phyloP scores from a whole-genome alignment of 2,888 invertebrate genomes.

The Pristionchus entomophagus region DNA sequence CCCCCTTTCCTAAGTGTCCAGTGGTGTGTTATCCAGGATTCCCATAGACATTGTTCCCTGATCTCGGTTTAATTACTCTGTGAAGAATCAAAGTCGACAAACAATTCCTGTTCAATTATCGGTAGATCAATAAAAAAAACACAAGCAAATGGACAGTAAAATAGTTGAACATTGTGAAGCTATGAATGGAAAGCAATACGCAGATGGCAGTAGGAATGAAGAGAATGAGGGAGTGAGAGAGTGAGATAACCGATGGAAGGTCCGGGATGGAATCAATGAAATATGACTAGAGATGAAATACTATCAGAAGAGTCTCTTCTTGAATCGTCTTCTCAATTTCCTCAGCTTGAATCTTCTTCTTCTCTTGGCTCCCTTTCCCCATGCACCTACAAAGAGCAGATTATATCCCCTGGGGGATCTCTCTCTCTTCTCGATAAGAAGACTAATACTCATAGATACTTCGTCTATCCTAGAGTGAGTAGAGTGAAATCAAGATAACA shows the following conservation, averaged over 20 bases:
- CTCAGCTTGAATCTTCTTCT: conserved; percentile 69
- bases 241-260: conserved; percentile 24
- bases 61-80: background rate
- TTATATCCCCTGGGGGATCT: background rate
- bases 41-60: background rate
- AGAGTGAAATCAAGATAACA: conserved; percentile 4
- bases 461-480: background rate
- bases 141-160: background rate
- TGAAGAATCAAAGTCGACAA: background rate
- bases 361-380: conserved; percentile 70
- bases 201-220: conserved; percentile 17
- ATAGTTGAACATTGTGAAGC: background rate
- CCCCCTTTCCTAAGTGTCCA: too few species aligned
- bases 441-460: conserved; percentile 22
- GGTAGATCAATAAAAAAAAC: conserved; percentile 16
- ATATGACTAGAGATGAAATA: background rate
- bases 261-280: conserved; percentile 19
- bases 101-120: background rate
- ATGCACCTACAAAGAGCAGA: conserved; percentile 61
- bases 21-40: background rate
- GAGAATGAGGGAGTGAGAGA: too few species aligned
- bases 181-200: background rate
- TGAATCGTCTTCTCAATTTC: conserved; percentile 62
- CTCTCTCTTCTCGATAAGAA: conserved; percentile 7
- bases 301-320: conserved; percentile 52